phyloP scores from a whole-genome alignment of 2,797 vertebrate genomes.

The Amblyopsis hoosieri region DNA sequence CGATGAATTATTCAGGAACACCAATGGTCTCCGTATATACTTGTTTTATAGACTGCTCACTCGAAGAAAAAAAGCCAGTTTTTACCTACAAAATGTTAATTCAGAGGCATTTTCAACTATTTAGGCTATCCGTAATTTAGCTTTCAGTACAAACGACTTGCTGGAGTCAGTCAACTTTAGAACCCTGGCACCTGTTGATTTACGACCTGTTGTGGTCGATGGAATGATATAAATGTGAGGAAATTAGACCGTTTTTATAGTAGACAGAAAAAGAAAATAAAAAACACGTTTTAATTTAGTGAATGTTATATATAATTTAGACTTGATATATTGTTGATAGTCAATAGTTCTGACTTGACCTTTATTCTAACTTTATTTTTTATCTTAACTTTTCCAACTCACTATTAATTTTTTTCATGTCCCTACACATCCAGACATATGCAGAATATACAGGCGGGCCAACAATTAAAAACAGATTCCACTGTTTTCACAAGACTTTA shows the following conservation, averaged over 20 bases:
- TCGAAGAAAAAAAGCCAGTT: conserved; percentile 77
- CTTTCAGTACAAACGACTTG: conserved; percentile 51
- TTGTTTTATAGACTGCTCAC: conserved; percentile 91
- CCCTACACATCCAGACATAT: conserved; percentile 87
- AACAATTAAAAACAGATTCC: conserved; percentile 22
- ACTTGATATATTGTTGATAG: no score
- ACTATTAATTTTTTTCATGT: conserved; percentile 39
- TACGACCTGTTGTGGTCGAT: conserved; percentile 60
- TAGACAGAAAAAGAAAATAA: no score
- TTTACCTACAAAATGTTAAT: conserved; percentile 85
- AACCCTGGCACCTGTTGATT: conserved; percentile 73
- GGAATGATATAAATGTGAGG: conserved; percentile 5
- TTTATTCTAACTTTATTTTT: no score
- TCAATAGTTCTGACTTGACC: no score
- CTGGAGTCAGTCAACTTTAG: conserved; percentile 2
- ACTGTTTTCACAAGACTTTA: conserved; percentile 16
- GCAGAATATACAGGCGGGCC: conserved; percentile 66
- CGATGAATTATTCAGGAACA: conserved; percentile 99
- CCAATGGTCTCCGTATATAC: conserved; percentile 83
- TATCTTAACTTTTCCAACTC: no score
- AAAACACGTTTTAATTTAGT: no score
- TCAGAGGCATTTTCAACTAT: conserved; percentile 67
- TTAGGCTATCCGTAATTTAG: conserved; percentile 62
- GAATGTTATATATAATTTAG: no score
- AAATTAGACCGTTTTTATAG: no score